A percentile compares a stretch with the other conserved stretches of the same genome.
These are phyloP conservation scores for Rhagonycha lutea DNA, from an alignment of 2,888 invertebrate genomes.

Conservation along the genomic window DNA sequence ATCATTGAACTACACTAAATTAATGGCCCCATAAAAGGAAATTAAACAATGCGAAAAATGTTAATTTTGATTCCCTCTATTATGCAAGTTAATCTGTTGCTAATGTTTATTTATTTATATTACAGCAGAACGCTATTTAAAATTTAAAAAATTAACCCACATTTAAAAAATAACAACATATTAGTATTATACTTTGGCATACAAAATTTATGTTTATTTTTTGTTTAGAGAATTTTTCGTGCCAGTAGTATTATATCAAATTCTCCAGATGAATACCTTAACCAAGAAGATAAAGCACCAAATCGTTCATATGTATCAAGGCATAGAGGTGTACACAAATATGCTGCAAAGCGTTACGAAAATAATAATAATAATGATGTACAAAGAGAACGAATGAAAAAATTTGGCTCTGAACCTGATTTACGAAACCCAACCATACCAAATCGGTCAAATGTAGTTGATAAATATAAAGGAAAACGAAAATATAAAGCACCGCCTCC, in stretches of 20 bases:
- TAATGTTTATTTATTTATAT: not conserved
- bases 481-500: conserved; percentile 80
- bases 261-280: conserved; percentile 24
- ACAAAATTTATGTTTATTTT: not conserved
- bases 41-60: not conserved
- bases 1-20: not conserved
- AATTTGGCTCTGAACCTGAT: conserved; percentile 78
- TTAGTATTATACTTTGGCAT: not conserved
- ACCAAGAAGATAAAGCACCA: conserved; percentile 11
- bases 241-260: conserved; percentile 32
- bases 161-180: not conserved
- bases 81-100: not conserved
- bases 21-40: not conserved
- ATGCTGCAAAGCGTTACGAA: conserved; percentile 26
- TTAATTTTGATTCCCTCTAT: not conserved
- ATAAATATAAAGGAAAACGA: conserved; percentile 64
- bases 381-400: conserved; percentile 54
- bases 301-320: conserved; percentile 18
- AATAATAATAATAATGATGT: conserved; percentile 40
- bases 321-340: conserved; percentile 15
- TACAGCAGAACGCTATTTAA: not conserved
- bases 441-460: conserved; percentile 49
- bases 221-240: conserved; percentile 29
- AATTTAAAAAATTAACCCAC: not conserved
- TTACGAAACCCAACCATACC: conserved; percentile 49